Evolutionary conservation across 2,888 invertebrate genomes (phyloP).

Genomic region (Adineta ricciae): DNA sequence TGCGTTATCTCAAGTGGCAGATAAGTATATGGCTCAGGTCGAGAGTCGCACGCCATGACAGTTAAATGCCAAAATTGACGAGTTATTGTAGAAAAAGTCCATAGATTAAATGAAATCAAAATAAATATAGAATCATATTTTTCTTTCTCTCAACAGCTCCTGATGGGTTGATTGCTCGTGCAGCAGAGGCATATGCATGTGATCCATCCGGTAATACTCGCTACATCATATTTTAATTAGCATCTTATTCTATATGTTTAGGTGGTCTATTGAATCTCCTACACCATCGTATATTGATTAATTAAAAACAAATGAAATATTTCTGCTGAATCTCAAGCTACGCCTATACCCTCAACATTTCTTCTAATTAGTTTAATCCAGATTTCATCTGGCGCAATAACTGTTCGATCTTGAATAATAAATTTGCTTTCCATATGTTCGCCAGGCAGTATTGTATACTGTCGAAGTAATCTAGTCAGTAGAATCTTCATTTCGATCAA

Average conservation of each 20-base stretch:
- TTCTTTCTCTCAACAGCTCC: constrained; percentile 53
- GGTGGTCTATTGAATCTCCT: constrained; percentile 71
- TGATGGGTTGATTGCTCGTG: constrained; percentile 74
- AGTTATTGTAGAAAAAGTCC: constrained; percentile 40
- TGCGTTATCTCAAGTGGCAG: constrained; percentile 35
- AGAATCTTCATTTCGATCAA: too few species aligned
- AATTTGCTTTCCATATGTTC: too few species aligned
- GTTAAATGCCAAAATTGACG: constrained; percentile 44
- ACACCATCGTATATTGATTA: constrained; percentile 69
- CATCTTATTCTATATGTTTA: background rate
- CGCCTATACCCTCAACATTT: too few species aligned
- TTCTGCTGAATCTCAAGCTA: too few species aligned
- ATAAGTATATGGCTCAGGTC: constrained; percentile 47
- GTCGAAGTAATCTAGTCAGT: too few species aligned
- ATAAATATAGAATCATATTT: background rate
- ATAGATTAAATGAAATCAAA: constrained; percentile 41
- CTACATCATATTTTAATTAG: background rate
- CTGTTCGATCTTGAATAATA: too few species aligned
- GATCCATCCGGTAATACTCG: constrained; percentile 63
- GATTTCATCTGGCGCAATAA: too few species aligned
- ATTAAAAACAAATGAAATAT: too few species aligned
- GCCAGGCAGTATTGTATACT: too few species aligned
- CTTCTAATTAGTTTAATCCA: too few species aligned
- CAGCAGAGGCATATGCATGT: constrained; percentile 82
- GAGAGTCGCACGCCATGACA: constrained; percentile 42